phyloP scores from a whole-genome alignment of 2,113 vertebrate species.

The Condylura cristata region DNA sequence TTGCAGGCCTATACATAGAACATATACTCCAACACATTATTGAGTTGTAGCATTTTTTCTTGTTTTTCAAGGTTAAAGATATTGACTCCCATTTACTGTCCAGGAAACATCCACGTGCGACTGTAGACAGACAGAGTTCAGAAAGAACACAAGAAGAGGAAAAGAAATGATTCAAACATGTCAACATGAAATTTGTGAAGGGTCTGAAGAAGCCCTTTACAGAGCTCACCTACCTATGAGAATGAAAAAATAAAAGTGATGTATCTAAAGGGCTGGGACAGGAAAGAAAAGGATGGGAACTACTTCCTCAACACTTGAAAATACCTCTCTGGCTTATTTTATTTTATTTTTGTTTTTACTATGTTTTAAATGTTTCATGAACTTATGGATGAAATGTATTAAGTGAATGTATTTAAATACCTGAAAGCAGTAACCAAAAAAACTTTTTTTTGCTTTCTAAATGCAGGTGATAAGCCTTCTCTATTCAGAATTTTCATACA shows the following conservation, averaged over 20 bases:
- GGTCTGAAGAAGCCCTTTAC: not conserved
- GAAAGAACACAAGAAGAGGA: not conserved
- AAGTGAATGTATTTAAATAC: too few relatives aligned
- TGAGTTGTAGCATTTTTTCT: not conserved
- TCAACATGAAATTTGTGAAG: not conserved
- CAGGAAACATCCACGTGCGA: not conserved
- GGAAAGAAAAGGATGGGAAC: not conserved
- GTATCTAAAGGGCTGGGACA: not conserved
- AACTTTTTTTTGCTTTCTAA: not conserved
- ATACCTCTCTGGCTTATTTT: not conserved
- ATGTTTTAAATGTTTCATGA: not conserved
- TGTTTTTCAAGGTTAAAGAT: constrained; percentile 24
- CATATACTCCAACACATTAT: not conserved
- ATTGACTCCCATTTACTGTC: constrained; percentile 19
- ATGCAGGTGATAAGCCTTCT: not conserved
- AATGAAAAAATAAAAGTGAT: not conserved
- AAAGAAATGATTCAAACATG: not conserved
- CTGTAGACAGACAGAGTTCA: not conserved
- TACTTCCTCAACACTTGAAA: not conserved
- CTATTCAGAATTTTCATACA: not conserved
- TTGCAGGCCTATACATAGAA: not conserved
- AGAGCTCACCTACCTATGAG: not conserved
- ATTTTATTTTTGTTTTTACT: not conserved
- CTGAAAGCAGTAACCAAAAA: too few relatives aligned
- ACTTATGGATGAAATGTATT: too few relatives aligned